A percentile compares a stretch with the other conserved stretches of the same genome.
These are phyloP conservation scores for Muscidifurax raptorellus DNA, from an alignment of 1,140 invertebrate species.

Conservation along the genomic window DNA sequence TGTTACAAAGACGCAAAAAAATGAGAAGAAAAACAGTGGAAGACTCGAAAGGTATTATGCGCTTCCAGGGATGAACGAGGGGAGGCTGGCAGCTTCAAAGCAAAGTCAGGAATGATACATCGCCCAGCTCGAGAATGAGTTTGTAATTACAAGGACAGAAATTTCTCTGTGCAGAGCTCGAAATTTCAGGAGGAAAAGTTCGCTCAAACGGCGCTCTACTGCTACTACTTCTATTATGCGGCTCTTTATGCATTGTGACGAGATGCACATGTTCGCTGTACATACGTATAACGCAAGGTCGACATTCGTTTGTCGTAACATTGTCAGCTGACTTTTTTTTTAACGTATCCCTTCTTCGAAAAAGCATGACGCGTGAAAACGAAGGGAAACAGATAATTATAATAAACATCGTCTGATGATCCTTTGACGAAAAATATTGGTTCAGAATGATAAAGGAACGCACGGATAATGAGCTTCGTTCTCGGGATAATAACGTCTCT, in stretches of 20 bases:
- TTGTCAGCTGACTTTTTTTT: no score
- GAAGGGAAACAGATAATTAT: no score
- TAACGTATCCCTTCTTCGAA: no score
- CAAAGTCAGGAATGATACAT: background rate
- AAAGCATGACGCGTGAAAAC: no score
- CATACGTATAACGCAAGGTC: no score
- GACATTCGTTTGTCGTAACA: no score
- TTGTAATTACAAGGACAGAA: background rate
- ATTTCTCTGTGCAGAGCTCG: background rate
- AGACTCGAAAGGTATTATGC: background rate
- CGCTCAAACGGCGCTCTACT: background rate
- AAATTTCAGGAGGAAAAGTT: background rate
- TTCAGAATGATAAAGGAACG: no score
- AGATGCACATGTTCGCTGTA: background rate
- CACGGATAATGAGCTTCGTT: no score
- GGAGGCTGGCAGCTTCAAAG: background rate
- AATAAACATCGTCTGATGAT: no score
- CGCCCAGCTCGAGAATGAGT: background rate
- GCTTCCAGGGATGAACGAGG: constrained; percentile 3
- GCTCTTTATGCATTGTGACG: background rate
- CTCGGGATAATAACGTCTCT: no score
- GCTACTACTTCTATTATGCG: background rate
- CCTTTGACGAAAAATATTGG: no score
- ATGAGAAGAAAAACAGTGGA: background rate
- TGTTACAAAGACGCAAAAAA: background rate